Percentiles rank a stretch among this genome's conserved stretches.
Conservation (phyloP, 2,113 vertebrate species). For the Hyaena hyaena region DNA sequence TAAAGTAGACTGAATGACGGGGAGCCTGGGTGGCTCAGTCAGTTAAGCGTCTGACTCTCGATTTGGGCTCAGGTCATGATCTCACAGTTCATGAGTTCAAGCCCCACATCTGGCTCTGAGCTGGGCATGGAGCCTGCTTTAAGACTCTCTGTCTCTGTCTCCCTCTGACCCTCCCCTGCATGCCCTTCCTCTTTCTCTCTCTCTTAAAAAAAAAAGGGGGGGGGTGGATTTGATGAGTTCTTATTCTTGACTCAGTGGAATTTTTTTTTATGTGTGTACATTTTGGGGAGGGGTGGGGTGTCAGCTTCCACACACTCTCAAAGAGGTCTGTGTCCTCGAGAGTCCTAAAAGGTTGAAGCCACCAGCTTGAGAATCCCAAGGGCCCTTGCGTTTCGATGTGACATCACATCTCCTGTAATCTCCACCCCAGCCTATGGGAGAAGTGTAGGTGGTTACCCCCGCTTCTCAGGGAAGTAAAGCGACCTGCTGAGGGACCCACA, state of each 20-base stretch:
- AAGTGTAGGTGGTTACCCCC: fast-evolving
- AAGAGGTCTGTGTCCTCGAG: not conserved
- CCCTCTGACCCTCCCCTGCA: too few relatives aligned
- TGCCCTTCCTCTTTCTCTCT: too few relatives aligned
- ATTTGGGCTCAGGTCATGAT: too few relatives aligned
- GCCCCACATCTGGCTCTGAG: too few relatives aligned
- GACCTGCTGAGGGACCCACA: not conserved
- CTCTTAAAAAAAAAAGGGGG: too few relatives aligned
- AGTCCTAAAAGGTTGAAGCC: not conserved
- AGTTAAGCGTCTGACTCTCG: too few relatives aligned
- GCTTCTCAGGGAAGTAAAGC: not conserved
- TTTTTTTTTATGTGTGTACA: not conserved
- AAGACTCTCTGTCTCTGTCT: too few relatives aligned
- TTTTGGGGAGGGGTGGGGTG: not conserved
- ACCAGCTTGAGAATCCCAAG: not conserved
- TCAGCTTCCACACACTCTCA: not conserved
- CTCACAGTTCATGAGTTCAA: too few relatives aligned
- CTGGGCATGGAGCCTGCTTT: too few relatives aligned
- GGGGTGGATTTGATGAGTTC: not conserved
- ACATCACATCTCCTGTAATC: not conserved
- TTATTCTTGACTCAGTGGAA: not conserved
- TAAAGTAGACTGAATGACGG: not conserved
- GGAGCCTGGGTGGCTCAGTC: too few relatives aligned
- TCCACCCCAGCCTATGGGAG: fast-evolving
- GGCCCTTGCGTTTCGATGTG: not conserved